These are phyloP conservation scores for Nannospalax galili DNA, from an alignment of 2,113 vertebrate genomes.

Conservation along the genomic window DNA sequence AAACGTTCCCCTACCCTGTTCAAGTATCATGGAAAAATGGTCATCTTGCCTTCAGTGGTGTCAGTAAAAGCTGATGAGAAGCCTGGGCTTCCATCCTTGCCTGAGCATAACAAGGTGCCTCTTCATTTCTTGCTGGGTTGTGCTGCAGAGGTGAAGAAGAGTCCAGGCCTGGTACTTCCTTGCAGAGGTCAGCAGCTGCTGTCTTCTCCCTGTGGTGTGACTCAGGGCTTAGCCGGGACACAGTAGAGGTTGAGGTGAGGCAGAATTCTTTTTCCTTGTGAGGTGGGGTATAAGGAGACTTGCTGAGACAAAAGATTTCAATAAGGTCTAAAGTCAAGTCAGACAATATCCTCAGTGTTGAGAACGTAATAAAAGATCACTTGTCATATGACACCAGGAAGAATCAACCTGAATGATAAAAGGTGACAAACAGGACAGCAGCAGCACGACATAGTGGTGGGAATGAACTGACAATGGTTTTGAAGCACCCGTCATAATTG, in stretches of 20 bases:
- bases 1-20: neutral
- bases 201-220: neutral
- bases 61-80: neutral
- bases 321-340: neutral
- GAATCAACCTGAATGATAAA: constrained; percentile 24
- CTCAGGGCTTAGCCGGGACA: neutral
- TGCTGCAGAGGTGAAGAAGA: neutral
- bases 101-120: neutral
- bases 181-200: neutral
- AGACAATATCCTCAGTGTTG: neutral
- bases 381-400: neutral
- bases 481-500: constrained; percentile 2
- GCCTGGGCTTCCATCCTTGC: neutral
- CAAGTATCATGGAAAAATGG: neutral
- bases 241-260: neutral
- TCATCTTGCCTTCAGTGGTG: neutral
- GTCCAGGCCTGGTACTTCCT: neutral
- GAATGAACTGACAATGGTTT: neutral
- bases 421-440: neutral
- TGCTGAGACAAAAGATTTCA: neutral
- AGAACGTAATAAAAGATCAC: neutral
- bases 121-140: neutral
- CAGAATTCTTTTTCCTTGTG: neutral
- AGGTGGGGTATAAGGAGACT: neutral
- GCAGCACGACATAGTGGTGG: neutral